phyloP scores from a whole-genome alignment of 2,113 vertebrate genomes.

The Tupaia tana region DNA sequence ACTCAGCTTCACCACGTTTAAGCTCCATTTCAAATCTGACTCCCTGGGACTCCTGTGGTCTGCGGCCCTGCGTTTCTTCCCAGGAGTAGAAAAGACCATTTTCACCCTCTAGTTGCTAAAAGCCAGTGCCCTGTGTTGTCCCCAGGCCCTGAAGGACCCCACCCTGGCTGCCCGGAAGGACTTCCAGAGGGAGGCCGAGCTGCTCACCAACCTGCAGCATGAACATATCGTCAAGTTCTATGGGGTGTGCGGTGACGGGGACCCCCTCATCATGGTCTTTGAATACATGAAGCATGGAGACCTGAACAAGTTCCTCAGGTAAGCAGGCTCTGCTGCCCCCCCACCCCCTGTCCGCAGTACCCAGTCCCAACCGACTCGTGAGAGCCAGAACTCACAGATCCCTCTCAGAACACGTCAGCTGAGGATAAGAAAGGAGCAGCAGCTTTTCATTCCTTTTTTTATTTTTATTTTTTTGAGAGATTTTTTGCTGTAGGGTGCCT shows the following conservation, averaged over 20 bases:
- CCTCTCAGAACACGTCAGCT: not conserved
- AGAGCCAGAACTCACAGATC: rapidly evolving
- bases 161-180: conserved; percentile 97
- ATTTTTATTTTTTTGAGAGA: too few relatives aligned
- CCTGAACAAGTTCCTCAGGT: conserved; percentile 99
- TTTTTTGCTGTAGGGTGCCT: too few relatives aligned
- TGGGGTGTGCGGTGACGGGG: conserved; percentile 96
- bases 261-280: conserved; percentile 99
- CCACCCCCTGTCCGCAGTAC: rapidly evolving
- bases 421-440: not conserved
- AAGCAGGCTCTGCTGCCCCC: rapidly evolving
- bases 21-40: not conserved
- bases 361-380: rapidly evolving
- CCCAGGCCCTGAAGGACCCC: conserved; percentile 96
- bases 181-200: conserved; percentile 97
- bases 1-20: not conserved
- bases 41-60: not conserved
- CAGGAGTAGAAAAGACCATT: not conserved
- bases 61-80: not conserved
- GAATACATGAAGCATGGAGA: conserved; percentile 99
- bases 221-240: conserved; percentile 99
- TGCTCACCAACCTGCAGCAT: conserved; percentile 97
- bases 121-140: not conserved
- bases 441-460: not conserved
- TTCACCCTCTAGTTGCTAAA: not conserved